phyloP scores from a whole-genome alignment of 2,888 invertebrate genomes.

The Acholoe squamosa region DNA sequence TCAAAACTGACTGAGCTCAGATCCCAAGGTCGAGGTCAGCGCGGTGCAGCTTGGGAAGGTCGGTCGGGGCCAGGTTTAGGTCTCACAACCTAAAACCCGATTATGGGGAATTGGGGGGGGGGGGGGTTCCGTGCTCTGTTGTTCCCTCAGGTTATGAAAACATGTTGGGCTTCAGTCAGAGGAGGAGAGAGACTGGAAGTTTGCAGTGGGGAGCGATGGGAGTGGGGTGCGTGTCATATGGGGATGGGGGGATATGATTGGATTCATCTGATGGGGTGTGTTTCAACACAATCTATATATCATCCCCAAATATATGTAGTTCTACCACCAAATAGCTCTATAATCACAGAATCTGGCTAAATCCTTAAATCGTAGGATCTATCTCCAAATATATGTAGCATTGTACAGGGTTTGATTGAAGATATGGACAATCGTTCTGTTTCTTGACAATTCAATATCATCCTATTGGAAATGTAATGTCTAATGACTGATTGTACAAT shows the following conservation, averaged over 20 bases:
- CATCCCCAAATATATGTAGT: no score
- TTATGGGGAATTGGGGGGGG: neutral
- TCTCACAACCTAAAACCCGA: constrained; percentile 37
- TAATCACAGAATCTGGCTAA: no score
- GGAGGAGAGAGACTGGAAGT: neutral
- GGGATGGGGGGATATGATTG: neutral
- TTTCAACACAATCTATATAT: no score
- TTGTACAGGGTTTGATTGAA: no score
- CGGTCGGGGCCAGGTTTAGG: constrained; percentile 1
- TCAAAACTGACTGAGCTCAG: neutral
- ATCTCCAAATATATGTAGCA: no score
- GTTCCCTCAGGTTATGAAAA: constrained; percentile 20
- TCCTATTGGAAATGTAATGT: no score
- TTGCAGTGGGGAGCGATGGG: neutral
- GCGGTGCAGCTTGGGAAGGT: constrained; percentile 21
- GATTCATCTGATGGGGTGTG: neutral
- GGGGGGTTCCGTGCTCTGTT: neutral
- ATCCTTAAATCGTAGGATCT: no score
- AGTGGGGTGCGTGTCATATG: neutral
- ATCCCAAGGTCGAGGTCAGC: constrained; percentile 23
- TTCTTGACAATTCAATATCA: no score
- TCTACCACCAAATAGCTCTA: no score
- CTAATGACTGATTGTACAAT: no score
- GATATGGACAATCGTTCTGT: no score
- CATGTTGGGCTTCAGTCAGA: neutral